These are phyloP conservation scores for Petrocephalus sullivani DNA, from an alignment of 2,797 vertebrate genomes.

Conservation along the genomic window DNA sequence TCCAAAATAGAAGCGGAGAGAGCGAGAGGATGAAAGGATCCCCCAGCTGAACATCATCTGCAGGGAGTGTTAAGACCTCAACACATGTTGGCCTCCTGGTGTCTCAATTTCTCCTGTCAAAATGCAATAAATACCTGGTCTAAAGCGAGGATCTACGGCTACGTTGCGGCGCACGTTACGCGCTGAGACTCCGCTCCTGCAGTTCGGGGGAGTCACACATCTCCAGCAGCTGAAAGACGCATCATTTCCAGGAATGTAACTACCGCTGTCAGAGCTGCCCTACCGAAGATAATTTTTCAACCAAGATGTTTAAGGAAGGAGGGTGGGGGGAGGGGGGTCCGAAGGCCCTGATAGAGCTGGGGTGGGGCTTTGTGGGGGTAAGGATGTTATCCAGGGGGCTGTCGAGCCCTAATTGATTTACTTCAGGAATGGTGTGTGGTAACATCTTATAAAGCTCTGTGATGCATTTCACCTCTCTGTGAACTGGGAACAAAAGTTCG, in stretches of 20 bases:
- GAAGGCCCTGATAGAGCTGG: neutral
- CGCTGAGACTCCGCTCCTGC: neutral
- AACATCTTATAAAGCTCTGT: neutral
- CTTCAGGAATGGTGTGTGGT: neutral
- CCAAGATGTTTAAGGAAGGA: neutral
- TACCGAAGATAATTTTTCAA: neutral
- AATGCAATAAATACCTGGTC: conserved; percentile 14
- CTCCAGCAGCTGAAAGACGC: neutral
- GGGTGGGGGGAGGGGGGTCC: neutral
- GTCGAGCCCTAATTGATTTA: conserved; percentile 8
- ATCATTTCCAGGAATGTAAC: conserved; percentile 1
- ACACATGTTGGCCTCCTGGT: conserved; percentile 21
- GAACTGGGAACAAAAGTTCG: neutral
- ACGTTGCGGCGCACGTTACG: neutral
- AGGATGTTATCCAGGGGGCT: neutral
- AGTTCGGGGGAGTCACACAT: neutral
- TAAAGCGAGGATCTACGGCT: neutral
- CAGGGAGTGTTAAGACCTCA: conserved; percentile 8
- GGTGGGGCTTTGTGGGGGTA: neutral
- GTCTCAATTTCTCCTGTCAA: conserved; percentile 19
- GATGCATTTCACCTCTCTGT: conserved; percentile 1
- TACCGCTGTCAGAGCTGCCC: neutral
- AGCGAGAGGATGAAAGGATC: conserved; percentile 16
- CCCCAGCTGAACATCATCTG: conserved; percentile 22
- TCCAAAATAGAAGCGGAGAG: conserved; percentile 12